Evolutionary conservation across 2,888 invertebrate species (phyloP), one percentile per base, ranked within the genome.

Genomic region (Platycnemis pennipes): DNA sequence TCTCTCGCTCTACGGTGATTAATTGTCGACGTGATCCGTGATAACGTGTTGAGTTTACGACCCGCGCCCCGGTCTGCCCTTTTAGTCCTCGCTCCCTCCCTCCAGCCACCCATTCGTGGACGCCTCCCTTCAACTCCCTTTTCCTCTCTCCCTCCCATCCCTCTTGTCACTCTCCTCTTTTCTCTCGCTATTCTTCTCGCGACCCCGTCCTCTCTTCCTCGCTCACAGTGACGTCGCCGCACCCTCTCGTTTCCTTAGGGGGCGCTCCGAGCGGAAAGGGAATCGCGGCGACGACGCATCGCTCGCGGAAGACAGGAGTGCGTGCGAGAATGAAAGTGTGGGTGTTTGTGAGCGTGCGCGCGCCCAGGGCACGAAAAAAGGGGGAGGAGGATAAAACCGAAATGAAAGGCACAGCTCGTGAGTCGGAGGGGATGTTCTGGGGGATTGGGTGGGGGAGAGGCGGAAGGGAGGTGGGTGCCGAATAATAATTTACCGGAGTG

Each of bases 281-380:
- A 91, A 49, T 89, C 56, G 26, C 89, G 42, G 56, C 56, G 56
- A 63, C 91, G 91, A 63, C n/a, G n/a, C n/a, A n/a, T n/a, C n/a
- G n/a, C 91, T 69, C 91, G 45, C 91, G 91, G 91, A 91, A 91
- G 91, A 91, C 89, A 13, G 53, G 56, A 22, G 45, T 37, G 53
- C 53, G 42, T 45, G 37, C 26, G n/a, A n/a, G n/a, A n/a, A n/a
- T n/a, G n/a, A n/a, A n/a, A n/a, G n/a, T n/a, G n/a, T n/a, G n/a
- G n/a, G n/a, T n/a, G n/a, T n/a, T n/a, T n/a, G n/a, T n/a, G 31
- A 22, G 63, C 91, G 26, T 37, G 69, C 63, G 91, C 91, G 45
- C 91, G 91, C 91, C 91, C 42, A 91, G 44, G 91, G 91, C 91
- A 91, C 53, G 89, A 49, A 89, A 53, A 49, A 37, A 53, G 16